phyloP scores from a whole-genome alignment of 1,140 invertebrate genomes.

The Aethina tumida region DNA sequence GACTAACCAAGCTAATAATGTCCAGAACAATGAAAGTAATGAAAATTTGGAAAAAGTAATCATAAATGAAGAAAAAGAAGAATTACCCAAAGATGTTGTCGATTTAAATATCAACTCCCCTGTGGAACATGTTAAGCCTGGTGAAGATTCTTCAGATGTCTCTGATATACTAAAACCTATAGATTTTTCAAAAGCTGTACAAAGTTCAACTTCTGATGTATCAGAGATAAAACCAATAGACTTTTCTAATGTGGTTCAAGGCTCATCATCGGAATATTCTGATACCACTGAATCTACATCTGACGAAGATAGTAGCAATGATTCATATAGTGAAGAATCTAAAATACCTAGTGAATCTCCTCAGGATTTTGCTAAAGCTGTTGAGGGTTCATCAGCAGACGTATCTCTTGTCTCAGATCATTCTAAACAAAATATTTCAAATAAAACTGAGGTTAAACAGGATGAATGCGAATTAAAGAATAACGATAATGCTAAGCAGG shows the following conservation, averaged over 20 bases:
- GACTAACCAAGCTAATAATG: background rate
- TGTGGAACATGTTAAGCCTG: background rate
- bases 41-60: conserved; percentile 4
- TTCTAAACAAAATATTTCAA: too few relatives aligned
- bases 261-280: conserved; percentile 4
- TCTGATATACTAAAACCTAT: background rate
- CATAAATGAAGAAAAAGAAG: conserved; percentile 1
- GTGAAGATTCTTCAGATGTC: too few relatives aligned
- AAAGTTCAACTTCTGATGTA: background rate
- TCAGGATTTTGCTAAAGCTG: conserved; percentile 2
- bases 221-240: conserved; percentile 4
- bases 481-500: too few relatives aligned
- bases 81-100: background rate
- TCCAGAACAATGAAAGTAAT: background rate
- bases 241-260: background rate
- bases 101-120: background rate
- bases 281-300: background rate
- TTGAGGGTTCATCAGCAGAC: background rate
- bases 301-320: conserved; percentile 1
- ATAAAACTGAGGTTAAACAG: too few relatives aligned
- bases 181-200: background rate
- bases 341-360: background rate
- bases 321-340: conserved; percentile 3
- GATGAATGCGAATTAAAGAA: too few relatives aligned
- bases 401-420: too few relatives aligned